Evolutionary conservation across 2,113 vertebrate genomes (phyloP), one percentile per base, ranked within the genome.

Genomic region (Malurus elegans): DNA sequence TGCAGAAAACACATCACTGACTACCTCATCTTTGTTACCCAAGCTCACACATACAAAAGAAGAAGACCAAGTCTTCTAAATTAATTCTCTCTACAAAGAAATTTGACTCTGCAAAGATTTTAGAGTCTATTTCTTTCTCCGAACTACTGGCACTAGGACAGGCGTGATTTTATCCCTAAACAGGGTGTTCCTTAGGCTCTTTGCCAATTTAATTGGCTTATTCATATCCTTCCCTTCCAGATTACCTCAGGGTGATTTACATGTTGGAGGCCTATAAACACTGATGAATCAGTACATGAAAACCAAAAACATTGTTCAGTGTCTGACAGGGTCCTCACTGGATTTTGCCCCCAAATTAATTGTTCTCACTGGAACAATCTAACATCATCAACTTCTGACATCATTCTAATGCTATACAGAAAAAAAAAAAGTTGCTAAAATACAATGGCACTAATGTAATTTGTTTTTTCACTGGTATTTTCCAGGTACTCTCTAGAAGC

Each of bases 171-270:
- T 94, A 95, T 96, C 84, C 95, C 94, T 78, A 78, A 97, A 96
- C 93, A 96, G 97, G 97, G 97, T 96, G 96, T 97, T 97, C 93
- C 96, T 95, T 42, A 24, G 95, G 97, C 96, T 93, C 86, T 45
- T 65, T 69, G 92, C 97, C 97, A 97, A 19, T 44, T 71, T 92
- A 95, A 92, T 97, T 97, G 96, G 95, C 93, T 97, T 95, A 96
- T 93, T 97, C 95, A 96, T 93, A 97, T 98, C 97, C 97, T 98
- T 97, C 90, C 86, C 95, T 94, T 92, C 90, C 81, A 90, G 85
- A 92, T 97, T 97, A 97, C 97, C 96, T 97, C 94, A 95, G 96
- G 97, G 95, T 92, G 94, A 96, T 88, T 85, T 94, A 92, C 79
- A 70, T 74, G 79, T 97, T 94, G 85, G 93, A 98, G 96, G 66